Evolutionary conservation across 2,888 invertebrate genomes (phyloP), one percentile per base, ranked within the genome.

Genomic region (Operophtera brumata): DNA sequence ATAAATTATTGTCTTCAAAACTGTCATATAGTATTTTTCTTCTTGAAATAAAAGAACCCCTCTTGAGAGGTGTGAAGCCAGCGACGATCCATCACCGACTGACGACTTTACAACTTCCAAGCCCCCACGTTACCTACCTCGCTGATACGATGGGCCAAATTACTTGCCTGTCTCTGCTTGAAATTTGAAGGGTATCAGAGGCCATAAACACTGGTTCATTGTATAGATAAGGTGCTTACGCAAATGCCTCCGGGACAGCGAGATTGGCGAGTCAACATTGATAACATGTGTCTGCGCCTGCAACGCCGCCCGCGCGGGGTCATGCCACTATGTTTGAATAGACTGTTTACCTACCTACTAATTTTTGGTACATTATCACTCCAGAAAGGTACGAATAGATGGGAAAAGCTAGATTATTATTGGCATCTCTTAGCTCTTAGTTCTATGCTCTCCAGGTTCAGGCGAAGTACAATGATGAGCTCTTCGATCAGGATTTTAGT

Each of bases 41-140:
- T 28, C n/a, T 8, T 9, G 54, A 62, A 54, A 51, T 47, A 4
- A 62, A 62, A 66, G 58, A 73, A 58, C 36, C 61, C 67, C 69
- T 64, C 71, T 57, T 45, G 28, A 59, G 65, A 62, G 76, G 74
- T 84, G 79, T 71, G 75, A 40, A 77, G 88, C 59, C 89, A 85
- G 73, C 77, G 80, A 83, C 88, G 80, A 82, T 89, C 86, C 77
- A 65, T 74, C 87, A 72, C 78, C 88, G 88, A 88, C 88, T 89
- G 86, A 68, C 64, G 57, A 50, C 61, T 47, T 41, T 50, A 54
- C 62, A 59, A 64, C 68, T 56, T 56, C 59, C 50, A 61, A 83
- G 81, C 78, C 81, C 78, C 82, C 67, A 86, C 78, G 75, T 82
- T 75, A 78, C 78, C 82, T 88, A 77, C 68, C 71, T 62, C 54